Conservation (phyloP, 2,888 invertebrate genomes). For the Clistopyga incitator region DNA sequence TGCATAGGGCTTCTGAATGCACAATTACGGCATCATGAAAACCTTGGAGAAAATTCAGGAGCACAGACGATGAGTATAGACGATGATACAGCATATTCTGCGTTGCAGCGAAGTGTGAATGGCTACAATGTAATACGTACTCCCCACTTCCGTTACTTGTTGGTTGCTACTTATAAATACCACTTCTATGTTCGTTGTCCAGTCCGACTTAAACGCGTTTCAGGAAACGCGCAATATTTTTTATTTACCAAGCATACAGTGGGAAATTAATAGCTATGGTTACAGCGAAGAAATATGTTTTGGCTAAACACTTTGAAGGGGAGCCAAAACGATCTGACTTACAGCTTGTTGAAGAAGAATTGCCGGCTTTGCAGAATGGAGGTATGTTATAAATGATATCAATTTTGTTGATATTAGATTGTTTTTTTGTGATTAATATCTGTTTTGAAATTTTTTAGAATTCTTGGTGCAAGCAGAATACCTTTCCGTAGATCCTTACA, state of each 20-base stretch:
- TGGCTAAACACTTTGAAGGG: conserved; percentile 89
- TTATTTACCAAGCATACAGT: neutral
- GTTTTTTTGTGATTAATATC: no score
- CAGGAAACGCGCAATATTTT: neutral
- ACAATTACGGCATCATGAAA: no score
- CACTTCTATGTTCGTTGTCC: neutral
- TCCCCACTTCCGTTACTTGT: no score
- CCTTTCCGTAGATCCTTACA: conserved; percentile 91
- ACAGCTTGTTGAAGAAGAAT: conserved; percentile 88
- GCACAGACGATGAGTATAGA: neutral
- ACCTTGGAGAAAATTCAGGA: conserved; percentile 1
- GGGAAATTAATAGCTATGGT: conserved; percentile 82
- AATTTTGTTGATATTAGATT: neutral
- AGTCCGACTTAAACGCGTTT: neutral
- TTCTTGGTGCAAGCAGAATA: conserved; percentile 89
- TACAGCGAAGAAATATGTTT: conserved; percentile 87
- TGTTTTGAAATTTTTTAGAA: conserved; percentile 81
- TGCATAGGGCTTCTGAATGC: no score
- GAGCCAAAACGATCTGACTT: conserved; percentile 89
- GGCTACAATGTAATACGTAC: neutral
- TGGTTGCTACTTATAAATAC: conserved; percentile 2
- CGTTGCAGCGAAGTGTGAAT: neutral
- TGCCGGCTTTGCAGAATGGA: conserved; percentile 88
- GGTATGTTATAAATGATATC: conserved; percentile 84
- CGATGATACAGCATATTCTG: conserved; percentile 1